Evolutionary conservation across 2,888 invertebrate species (phyloP), one percentile per base, ranked within the genome.

Genomic region (Sialis lutaria): DNA sequence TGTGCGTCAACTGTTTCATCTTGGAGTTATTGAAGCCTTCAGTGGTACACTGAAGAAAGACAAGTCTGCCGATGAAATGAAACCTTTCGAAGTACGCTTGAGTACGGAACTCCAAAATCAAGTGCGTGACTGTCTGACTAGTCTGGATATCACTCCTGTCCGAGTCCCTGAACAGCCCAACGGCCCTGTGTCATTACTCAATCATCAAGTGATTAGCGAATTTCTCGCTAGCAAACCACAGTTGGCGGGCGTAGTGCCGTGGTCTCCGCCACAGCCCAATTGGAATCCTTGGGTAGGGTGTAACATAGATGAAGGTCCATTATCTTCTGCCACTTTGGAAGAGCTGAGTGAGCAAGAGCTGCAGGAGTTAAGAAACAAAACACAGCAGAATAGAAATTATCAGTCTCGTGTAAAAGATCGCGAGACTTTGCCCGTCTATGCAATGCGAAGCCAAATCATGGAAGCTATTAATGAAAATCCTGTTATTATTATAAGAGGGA

Each of bases 201-300:
- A 67, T 5, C 65, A 69, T 50, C 66, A 67, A 44, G 69, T 64
- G 49, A 61, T 75, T 61, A 81, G 77, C 46, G 76, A 79, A 48
- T 84, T 86, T 65, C 65, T 74, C 9, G 73, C 76, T 9, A 74
- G 77, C 1, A 69, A 73, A 39, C 74, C 74, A 0, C 71, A 73
- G 33, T 67, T 74, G 1, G 78, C 78, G 0, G 87, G 87, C 0
- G 90, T 92, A 0, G 90, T 98, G 1, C 79, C 91, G 0, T 98
- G 97, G 97, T 87, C 92, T 0, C 97, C 97, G 1, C 95, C 97
- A 0, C 82, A 84, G 57, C 77, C 78, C 5, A 98, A 98, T 64
- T 98, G 97, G 96, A 93, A 98, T 64, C 85, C 95, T 0, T 98
- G 97, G 97, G 83, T 82, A 10, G 86, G 82, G 0, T 91, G 90